A percentile compares a stretch with the other conserved stretches of the same genome.
These are phyloP conservation scores for Subanguina moxae DNA, from an alignment of 1,140 invertebrate genomes.

Conservation along the genomic window DNA sequence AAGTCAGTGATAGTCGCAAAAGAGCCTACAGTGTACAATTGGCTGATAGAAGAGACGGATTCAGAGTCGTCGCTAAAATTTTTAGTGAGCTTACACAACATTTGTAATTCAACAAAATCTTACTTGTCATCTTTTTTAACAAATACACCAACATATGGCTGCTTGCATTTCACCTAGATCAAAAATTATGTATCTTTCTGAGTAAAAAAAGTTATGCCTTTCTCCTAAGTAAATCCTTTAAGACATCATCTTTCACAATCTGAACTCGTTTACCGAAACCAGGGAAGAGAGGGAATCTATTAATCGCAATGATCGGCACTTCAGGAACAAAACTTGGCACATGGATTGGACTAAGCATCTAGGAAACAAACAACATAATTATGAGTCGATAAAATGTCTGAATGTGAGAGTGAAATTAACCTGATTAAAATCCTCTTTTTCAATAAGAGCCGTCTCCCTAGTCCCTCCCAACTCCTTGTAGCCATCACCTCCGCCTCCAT, in stretches of 20 bases:
- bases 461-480: no score
- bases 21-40: constrained; percentile 84
- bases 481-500: no score
- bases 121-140: constrained; percentile 85
- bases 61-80: constrained; percentile 61
- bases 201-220: constrained; percentile 68
- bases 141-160: constrained; percentile 95
- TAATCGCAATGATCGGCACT: constrained; percentile 88
- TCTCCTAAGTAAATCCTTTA: constrained; percentile 83
- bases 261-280: constrained; percentile 89
- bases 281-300: constrained; percentile 90
- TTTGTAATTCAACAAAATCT: no score
- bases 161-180: constrained; percentile 67
- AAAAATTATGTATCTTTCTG: no score
- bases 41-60: constrained; percentile 76
- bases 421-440: constrained; percentile 12
- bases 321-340: constrained; percentile 95
- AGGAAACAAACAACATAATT: not conserved
- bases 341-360: constrained; percentile 60
- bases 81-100: no score
- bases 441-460: constrained; percentile 10
- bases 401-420: no score
- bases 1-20: constrained; percentile 93
- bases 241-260: constrained; percentile 73
- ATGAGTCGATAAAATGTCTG: no score